phyloP scores from a whole-genome alignment of 2,113 vertebrate species.

The Scophthalmus maximus region DNA sequence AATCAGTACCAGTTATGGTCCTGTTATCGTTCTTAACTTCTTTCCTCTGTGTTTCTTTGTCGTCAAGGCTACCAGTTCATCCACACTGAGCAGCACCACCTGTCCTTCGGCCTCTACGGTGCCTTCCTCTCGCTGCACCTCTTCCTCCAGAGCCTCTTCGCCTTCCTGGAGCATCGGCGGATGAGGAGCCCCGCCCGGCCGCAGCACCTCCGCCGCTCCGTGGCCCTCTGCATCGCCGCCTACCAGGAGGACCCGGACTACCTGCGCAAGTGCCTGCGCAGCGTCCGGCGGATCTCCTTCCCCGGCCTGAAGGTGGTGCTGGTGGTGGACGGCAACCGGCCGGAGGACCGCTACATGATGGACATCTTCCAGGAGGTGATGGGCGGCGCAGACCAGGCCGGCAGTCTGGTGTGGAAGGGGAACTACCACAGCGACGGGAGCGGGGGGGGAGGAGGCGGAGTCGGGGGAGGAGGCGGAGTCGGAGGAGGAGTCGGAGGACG shows the following conservation, averaged over 20 bases:
- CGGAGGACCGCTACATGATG: slow-evolving; percentile 96
- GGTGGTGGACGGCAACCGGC: slow-evolving; percentile 95
- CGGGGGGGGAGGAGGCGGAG: slow-evolving; percentile 54
- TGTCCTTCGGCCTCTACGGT: slow-evolving; percentile 97
- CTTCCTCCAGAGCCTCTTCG: slow-evolving; percentile 95
- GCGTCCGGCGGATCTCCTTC: slow-evolving; percentile 91
- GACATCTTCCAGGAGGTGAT: slow-evolving; percentile 97
- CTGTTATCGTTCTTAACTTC: neutral
- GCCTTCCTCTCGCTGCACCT: slow-evolving; percentile 96
- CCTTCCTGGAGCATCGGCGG: slow-evolving; percentile 93
- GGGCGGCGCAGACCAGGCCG: slow-evolving; percentile 85
- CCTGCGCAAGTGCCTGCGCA: slow-evolving; percentile 93
- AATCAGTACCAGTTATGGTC: neutral
- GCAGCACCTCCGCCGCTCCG: slow-evolving; percentile 81
- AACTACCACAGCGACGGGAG: slow-evolving; percentile 93
- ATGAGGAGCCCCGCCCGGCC: slow-evolving; percentile 86
- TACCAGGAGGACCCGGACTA: slow-evolving; percentile 98
- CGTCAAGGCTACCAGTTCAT: slow-evolving; percentile 95
- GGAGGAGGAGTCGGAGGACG: slow-evolving; percentile 45
- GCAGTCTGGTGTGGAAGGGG: slow-evolving; percentile 92
- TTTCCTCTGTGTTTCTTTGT: neutral
- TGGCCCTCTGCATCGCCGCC: slow-evolving; percentile 95
- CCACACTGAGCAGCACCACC: slow-evolving; percentile 97
- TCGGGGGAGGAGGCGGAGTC: slow-evolving; percentile 81
- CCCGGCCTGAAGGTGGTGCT: slow-evolving; percentile 94